Evolutionary conservation across 2,888 invertebrate species (phyloP), one percentile per base, ranked within the genome.

Genomic region (Lacanobia wlatinum): DNA sequence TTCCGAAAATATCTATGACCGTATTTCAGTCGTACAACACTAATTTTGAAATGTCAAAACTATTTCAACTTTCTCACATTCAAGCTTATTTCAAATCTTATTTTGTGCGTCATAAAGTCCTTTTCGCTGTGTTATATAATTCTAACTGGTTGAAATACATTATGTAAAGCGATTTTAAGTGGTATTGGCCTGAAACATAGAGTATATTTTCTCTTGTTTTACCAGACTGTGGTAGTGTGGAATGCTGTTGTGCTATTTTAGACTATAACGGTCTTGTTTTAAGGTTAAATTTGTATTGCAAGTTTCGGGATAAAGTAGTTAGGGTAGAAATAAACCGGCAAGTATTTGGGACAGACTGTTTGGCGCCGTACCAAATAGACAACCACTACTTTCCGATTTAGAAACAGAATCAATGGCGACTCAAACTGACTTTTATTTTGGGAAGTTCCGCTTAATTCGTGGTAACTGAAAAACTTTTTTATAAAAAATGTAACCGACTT

Each of bases 291-390:
- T 78, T 69, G 16, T 34, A 21, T 23, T 74, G 34, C 18, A 65
- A 50, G 46, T 65, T 56, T 34, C 40, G n/a, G 43, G 61, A 75
- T 62, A 38, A 52, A 79, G 74, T 64, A 63, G 76, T 71, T 77
- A 69, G 76, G 65, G 63, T 83, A 78, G 79, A 82, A 86, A 86
- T 87, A 87, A 89, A 85, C 81, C 74, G 80, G 62, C 73, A 77
- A 78, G 87, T 88, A 93, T 91, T 88, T 94, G 88, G 94, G 90
- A 79, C 93, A 94, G 94, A 93, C 94, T 69, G 92, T 88, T 92
- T 94, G 94, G 94, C 94, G 94, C 86, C 92, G 85, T 73, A 90
- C 92, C 93, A 93, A 85, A 91, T 80, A 80, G 84, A 82, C 84
- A 78, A 75, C 70, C 61, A 84, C 82, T 74, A 67, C 78, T 67